A percentile compares a stretch with the other conserved stretches of the same genome.
Conservation (phyloP, 2,113 vertebrate genomes). For the Dromaius novaehollandiae region DNA sequence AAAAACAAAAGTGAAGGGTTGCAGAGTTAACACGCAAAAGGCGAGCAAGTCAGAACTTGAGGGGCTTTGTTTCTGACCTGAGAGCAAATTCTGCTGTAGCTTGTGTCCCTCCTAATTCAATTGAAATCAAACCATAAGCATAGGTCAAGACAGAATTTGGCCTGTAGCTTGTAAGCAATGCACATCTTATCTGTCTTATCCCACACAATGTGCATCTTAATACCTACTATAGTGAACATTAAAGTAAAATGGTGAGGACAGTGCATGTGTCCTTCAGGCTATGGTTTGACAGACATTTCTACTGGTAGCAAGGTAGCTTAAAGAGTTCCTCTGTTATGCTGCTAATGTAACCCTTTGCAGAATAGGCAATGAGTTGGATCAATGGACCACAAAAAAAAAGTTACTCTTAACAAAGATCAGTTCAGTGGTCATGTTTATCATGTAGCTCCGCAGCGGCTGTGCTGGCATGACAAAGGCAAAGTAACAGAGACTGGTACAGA, state of each 20-base stretch:
- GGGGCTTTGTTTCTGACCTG: background rate
- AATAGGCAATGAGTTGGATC: background rate
- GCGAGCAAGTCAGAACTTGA: background rate
- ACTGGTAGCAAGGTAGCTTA: background rate
- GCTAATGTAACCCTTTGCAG: background rate
- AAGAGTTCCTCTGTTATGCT: background rate
- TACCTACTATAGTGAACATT: background rate
- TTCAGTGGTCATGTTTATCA: background rate
- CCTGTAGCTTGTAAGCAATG: background rate
- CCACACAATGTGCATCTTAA: background rate
- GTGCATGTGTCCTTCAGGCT: rapidly evolving
- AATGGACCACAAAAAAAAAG: background rate
- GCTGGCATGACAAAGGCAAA: background rate
- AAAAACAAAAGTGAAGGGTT: background rate
- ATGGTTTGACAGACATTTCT: background rate
- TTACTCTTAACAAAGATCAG: background rate
- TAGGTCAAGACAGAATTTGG: background rate
- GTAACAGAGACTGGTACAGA: background rate
- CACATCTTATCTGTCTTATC: background rate
- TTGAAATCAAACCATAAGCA: background rate
- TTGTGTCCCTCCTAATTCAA: background rate
- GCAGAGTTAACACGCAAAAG: background rate
- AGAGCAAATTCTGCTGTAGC: background rate
- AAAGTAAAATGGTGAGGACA: background rate
- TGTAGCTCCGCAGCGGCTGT: background rate